These are phyloP conservation scores for Polymixis flavicincta DNA, from an alignment of 2,888 invertebrate species.

Conservation along the genomic window DNA sequence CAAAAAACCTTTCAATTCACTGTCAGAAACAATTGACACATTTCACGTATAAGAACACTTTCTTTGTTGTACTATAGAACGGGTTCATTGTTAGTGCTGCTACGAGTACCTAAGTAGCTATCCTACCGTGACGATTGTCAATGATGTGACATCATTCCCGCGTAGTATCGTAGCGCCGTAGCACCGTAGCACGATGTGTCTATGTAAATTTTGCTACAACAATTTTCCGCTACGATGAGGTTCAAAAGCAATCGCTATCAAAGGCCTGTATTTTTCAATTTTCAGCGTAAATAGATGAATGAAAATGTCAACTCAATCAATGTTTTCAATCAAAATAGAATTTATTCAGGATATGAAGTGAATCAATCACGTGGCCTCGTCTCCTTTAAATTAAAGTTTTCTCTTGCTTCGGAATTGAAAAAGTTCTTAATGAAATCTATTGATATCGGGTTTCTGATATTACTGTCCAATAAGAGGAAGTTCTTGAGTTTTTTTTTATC, in stretches of 20 bases:
- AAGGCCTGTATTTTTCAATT: slow-evolving; percentile 22
- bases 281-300: slow-evolving; percentile 11
- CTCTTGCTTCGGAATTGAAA: slow-evolving; percentile 30
- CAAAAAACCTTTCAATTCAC: slow-evolving; percentile 12
- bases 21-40: slow-evolving; percentile 42
- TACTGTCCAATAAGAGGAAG: background rate
- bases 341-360: slow-evolving; percentile 34
- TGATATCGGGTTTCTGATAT: slow-evolving; percentile 17
- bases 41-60: slow-evolving; percentile 37
- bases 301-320: slow-evolving; percentile 33
- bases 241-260: slow-evolving; percentile 18
- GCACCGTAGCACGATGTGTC: slow-evolving; percentile 24
- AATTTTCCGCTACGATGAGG: slow-evolving; percentile 43
- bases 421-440: slow-evolving; percentile 35
- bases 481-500: too few species aligned
- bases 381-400: slow-evolving; percentile 28
- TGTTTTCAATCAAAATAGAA: slow-evolving; percentile 32
- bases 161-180: slow-evolving; percentile 35
- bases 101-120: slow-evolving; percentile 19
- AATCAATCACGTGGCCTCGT: slow-evolving; percentile 25
- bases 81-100: slow-evolving; percentile 21
- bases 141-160: slow-evolving; percentile 33
- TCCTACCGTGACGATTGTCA: slow-evolving; percentile 44
- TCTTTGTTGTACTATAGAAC: slow-evolving; percentile 43
- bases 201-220: slow-evolving; percentile 45